Evolutionary conservation across 2,113 vertebrate species (phyloP), one percentile per base, ranked within the genome.

Genomic region (Pipa parva): DNA sequence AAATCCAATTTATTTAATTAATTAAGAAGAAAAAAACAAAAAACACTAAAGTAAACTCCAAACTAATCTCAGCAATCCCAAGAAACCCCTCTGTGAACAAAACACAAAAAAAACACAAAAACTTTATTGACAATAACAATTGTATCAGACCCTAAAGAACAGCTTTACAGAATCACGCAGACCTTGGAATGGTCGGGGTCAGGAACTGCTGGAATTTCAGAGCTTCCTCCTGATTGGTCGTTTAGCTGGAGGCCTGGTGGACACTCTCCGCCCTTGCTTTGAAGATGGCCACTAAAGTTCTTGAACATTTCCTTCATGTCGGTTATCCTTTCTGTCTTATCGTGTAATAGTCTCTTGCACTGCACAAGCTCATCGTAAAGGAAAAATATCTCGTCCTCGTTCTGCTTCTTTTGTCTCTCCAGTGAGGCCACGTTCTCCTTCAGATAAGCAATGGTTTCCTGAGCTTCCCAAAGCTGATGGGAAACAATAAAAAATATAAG

Each of bases 381-480:
- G 21, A 74, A 46, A n/a, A 57, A 48, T 12, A 80, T 50, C 39
- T 72, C 64, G 21, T 63, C 66, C 39, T 75, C 74, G 24, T 72
- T 76, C 15, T 57, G 49, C 1, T 20, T 50, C 36, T 69, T 60
- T 50, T 75, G 71, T 13, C 63, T 31, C 26, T 82, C 75, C 33
- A 80, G 64, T 22, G 60, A 52, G 6, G 65, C 25, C 20, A 79
- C 68, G 42, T 64, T 74, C 15, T 75, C 58, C 52, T 73, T 72
- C 49, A 81, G 73, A 18, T 58, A 37, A 13, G 56, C 66, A 5
- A 72, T 73, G 42, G 76, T 66, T 42, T 55, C 37, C 25, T 74
- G 67, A 3, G 77, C 64, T 26, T 75, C 78, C 59, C 71, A 75
- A 25, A 82, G 72, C 80, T 82, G 24, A 10, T 49, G 29, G 17